These are phyloP conservation scores for Chrysocyon brachyurus DNA, from an alignment of 2,797 vertebrate genomes.

Conservation along the genomic window DNA sequence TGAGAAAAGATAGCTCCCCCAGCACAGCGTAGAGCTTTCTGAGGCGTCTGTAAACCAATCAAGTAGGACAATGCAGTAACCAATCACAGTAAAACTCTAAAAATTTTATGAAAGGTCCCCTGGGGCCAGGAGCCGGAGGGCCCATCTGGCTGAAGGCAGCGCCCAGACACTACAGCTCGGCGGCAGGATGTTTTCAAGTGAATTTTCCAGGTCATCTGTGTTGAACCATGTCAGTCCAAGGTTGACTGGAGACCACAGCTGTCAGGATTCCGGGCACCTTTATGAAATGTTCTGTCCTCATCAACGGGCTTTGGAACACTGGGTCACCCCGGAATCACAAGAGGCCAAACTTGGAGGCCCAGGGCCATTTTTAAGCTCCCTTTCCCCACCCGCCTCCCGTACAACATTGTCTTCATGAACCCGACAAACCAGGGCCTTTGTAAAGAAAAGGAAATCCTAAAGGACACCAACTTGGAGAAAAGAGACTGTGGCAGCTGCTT, in stretches of 20 bases:
- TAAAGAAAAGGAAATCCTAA: background rate
- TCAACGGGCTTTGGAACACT: background rate
- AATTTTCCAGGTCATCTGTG: rapidly evolving
- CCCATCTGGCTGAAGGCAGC: too few species aligned
- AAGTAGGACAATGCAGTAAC: background rate
- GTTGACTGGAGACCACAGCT: background rate
- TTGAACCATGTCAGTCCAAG: background rate
- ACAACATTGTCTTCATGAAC: background rate
- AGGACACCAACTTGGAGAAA: background rate
- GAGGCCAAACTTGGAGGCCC: background rate
- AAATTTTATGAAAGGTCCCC: background rate
- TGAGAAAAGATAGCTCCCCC: background rate
- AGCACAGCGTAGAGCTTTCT: background rate
- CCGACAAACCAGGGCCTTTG: background rate
- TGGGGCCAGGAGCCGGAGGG: background rate
- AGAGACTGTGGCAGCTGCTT: background rate
- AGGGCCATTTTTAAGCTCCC: background rate
- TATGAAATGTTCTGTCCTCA: background rate
- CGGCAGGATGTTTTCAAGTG: background rate
- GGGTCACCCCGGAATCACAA: background rate
- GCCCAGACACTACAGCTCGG: rapidly evolving
- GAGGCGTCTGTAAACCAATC: background rate
- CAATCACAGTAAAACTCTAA: background rate
- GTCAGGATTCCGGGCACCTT: background rate
- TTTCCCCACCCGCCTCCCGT: background rate